Percentiles rank a stretch among this genome's conserved stretches.
These are phyloP conservation scores for Vombatus ursinus DNA, from an alignment of 2,113 vertebrate genomes.

Conservation along the genomic window DNA sequence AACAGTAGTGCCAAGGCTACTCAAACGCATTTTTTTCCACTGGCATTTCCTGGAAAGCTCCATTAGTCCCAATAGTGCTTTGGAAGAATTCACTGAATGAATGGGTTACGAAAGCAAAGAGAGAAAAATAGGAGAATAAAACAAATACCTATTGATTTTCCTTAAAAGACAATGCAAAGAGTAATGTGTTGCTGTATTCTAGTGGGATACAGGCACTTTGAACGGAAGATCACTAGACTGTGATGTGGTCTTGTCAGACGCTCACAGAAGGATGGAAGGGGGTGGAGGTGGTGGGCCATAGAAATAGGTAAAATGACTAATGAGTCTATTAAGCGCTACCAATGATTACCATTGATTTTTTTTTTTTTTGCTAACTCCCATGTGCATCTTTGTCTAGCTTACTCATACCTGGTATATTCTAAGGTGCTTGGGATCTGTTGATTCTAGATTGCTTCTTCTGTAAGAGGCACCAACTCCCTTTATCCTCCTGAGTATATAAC, in stretches of 20 bases:
- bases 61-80: background rate
- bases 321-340: background rate
- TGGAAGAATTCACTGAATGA: background rate
- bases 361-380: background rate
- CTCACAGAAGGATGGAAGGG: background rate
- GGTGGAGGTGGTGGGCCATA: background rate
- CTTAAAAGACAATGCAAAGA: conserved; percentile 24
- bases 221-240: background rate
- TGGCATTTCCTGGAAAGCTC: background rate
- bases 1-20: background rate
- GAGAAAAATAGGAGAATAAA: background rate
- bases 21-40: background rate
- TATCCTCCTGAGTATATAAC: background rate
- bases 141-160: background rate
- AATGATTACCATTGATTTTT: background rate
- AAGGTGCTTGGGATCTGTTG: background rate
- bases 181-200: background rate
- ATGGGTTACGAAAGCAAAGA: background rate
- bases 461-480: background rate
- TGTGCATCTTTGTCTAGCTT: background rate
- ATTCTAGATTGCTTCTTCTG: background rate
- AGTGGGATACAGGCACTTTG: background rate
- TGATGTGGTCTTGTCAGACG: background rate
- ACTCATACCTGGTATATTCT: background rate
- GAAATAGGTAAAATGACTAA: background rate